A percentile compares a stretch with the other conserved stretches of the same genome.
phyloP scores from a whole-genome alignment of 92 coral and sea anemone genomes.

The Epizoanthus illoricatus region DNA sequence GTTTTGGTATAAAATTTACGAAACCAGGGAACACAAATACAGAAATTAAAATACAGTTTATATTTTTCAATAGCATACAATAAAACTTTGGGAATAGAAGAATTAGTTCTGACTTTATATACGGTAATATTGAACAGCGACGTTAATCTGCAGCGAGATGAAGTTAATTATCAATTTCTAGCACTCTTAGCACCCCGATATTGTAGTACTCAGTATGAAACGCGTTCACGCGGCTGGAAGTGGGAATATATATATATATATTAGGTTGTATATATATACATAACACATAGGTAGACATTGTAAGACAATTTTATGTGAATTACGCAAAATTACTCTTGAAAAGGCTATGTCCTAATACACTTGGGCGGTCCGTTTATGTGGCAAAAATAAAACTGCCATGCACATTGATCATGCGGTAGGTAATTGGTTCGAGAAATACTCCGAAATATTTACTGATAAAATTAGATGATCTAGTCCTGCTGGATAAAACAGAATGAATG shows the following conservation, averaged over 20 bases:
- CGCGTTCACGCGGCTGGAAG: slow-evolving; percentile 12
- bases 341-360: background rate
- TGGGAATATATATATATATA: background rate
- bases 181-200: background rate
- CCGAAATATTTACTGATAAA: no score
- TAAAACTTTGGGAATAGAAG: background rate
- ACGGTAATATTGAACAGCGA: no score
- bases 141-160: background rate
- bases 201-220: slow-evolving; percentile 14
- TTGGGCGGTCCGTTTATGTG: background rate
- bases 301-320: background rate
- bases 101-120: background rate
- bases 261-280: slow-evolving; percentile 28
- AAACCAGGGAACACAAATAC: no score
- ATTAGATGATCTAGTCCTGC: background rate
- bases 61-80: background rate
- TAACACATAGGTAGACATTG: slow-evolving; percentile 1
- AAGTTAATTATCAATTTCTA: slow-evolving; percentile 12
- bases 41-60: background rate
- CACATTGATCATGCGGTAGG: background rate
- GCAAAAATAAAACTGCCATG: background rate
- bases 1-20: no score
- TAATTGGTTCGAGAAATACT: background rate
- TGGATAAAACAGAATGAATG: background rate
- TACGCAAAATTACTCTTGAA: background rate